phyloP scores from a whole-genome alignment of 2,888 invertebrate genomes.

The Calameuta pallipes region DNA sequence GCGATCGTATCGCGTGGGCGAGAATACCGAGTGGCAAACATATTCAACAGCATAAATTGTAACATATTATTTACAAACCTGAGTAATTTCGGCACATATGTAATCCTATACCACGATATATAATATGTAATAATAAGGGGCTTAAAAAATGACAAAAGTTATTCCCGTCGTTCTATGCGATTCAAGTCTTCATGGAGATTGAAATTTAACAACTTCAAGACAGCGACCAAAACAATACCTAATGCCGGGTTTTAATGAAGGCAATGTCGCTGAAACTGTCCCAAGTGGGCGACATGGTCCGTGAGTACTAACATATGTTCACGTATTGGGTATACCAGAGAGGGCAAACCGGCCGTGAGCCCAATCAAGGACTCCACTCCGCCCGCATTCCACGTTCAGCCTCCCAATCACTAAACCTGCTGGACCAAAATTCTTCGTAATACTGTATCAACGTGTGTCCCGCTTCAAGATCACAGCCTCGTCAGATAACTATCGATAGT shows the following conservation, averaged over 20 bases:
- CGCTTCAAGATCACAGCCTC: background rate
- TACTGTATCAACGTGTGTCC: background rate
- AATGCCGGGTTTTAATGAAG: background rate
- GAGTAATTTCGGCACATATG: background rate
- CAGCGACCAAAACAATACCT: no score
- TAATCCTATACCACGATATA: background rate
- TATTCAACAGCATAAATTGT: background rate
- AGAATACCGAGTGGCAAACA: background rate
- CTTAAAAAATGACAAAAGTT: background rate
- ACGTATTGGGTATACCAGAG: constrained; percentile 27
- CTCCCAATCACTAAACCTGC: constrained; percentile 53
- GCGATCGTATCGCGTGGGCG: background rate
- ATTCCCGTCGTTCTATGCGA: no score
- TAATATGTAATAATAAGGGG: background rate
- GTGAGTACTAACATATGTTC: constrained; percentile 22
- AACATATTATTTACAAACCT: background rate
- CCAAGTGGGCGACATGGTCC: background rate
- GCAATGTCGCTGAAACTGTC: background rate
- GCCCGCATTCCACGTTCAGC: constrained; percentile 59
- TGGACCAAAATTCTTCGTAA: constrained; percentile 12
- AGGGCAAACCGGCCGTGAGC: constrained; percentile 54
- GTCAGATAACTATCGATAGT: background rate
- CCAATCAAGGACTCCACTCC: constrained; percentile 59
- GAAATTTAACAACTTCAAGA: no score
- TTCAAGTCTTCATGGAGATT: no score